These are phyloP conservation scores for Amphiprion percula DNA, from an alignment of 2,113 vertebrate species.

Conservation along the genomic window DNA sequence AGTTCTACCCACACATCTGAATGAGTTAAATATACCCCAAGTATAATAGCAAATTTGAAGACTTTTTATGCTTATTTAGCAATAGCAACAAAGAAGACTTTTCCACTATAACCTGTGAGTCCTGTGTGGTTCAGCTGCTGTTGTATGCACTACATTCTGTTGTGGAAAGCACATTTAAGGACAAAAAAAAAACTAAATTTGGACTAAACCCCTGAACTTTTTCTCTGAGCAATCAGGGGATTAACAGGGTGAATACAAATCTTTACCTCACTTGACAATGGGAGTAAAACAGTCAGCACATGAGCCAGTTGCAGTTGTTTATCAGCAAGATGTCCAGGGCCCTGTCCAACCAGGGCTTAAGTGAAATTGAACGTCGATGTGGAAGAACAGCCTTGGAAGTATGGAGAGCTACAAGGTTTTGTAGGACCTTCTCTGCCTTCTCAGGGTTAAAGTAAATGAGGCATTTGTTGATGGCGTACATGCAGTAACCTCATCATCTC, in stretches of 20 bases:
- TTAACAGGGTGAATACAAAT: constrained; percentile 56
- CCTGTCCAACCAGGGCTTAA: constrained; percentile 54
- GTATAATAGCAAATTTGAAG: neutral
- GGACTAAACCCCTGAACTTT: constrained; percentile 10
- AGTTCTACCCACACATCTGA: too few relatives aligned
- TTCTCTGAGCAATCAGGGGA: constrained; percentile 23
- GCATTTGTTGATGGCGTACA: neutral
- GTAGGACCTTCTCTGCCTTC: neutral
- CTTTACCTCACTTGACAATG: constrained; percentile 54
- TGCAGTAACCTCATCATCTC: neutral
- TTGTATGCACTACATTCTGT: neutral
- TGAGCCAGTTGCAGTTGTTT: constrained; percentile 54
- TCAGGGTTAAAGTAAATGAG: constrained; percentile 1
- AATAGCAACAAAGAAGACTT: constrained; percentile 1
- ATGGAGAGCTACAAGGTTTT: constrained; percentile 13
- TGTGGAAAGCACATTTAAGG: constrained; percentile 35
- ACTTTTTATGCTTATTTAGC: neutral
- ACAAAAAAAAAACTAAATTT: constrained; percentile 32
- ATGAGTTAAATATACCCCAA: too few relatives aligned
- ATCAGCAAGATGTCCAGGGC: constrained; percentile 36
- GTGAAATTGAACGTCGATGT: constrained; percentile 65
- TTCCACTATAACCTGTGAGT: neutral
- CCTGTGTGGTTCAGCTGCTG: neutral
- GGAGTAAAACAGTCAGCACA: constrained; percentile 63
- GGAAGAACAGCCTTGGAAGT: constrained; percentile 16